Evolutionary conservation across 2,797 vertebrate species (phyloP).

Genomic region (Mastacembelus armatus): DNA sequence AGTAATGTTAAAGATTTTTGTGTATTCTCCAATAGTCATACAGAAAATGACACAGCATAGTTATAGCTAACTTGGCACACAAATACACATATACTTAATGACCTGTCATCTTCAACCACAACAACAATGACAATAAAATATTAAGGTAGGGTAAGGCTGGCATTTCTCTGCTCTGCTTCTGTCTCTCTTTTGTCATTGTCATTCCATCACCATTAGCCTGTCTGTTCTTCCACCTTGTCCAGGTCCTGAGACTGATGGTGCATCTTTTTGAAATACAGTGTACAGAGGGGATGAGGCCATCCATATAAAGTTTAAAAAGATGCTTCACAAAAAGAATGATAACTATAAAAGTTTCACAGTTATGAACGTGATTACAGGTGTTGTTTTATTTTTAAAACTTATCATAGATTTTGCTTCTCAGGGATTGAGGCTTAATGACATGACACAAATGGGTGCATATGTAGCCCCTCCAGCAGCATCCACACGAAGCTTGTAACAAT

Average conservation of each 20-base stretch:
- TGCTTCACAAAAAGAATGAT: no score
- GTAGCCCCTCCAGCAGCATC: slow-evolving; percentile 85
- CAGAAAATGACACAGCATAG: neutral
- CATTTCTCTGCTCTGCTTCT: neutral
- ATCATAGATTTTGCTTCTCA: no score
- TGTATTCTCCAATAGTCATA: neutral
- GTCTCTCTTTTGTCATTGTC: neutral
- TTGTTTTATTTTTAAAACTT: no score
- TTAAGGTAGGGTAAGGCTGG: neutral
- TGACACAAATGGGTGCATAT: slow-evolving; percentile 84
- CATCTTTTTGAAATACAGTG: slow-evolving; percentile 28
- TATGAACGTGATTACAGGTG: no score
- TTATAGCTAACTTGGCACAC: neutral
- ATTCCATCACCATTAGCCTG: neutral
- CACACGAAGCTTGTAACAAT: slow-evolving; percentile 84
- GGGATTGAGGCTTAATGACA: no score
- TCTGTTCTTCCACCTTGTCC: slow-evolving; percentile 17
- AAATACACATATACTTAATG: neutral
- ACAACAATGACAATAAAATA: neutral
- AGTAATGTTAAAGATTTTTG: neutral
- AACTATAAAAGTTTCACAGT: no score
- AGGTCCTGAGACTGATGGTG: slow-evolving; percentile 29
- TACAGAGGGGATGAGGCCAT: no score
- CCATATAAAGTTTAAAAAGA: no score
- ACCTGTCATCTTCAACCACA: neutral